Conservation (phyloP, 1,140 invertebrate species). For the Theocolax elegans region DNA sequence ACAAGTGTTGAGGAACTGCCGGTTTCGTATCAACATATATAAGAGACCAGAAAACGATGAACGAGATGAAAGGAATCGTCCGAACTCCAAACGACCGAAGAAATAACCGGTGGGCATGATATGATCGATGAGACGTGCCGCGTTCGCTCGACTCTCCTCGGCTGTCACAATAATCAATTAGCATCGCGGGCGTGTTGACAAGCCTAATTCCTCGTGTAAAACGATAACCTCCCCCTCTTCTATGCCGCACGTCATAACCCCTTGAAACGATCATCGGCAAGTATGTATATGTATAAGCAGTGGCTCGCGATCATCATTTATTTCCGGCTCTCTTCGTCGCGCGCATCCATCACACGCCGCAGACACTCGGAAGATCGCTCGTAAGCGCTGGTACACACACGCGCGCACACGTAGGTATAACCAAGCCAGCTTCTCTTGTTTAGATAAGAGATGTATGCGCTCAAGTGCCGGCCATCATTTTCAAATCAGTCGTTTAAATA, state of each 20-base stretch:
- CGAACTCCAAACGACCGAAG: background rate
- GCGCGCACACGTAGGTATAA: too few relatives aligned
- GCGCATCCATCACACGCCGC: slow-evolving; percentile 15
- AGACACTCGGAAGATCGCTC: too few relatives aligned
- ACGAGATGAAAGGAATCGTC: background rate
- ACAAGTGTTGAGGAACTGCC: background rate
- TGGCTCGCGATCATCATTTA: slow-evolving; percentile 35
- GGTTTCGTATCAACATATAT: background rate
- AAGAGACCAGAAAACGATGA: background rate
- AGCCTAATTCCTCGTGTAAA: slow-evolving; percentile 48
- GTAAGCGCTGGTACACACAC: background rate
- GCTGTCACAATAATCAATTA: slow-evolving; percentile 53
- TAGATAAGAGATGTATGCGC: background rate
- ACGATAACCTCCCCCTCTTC: slow-evolving; percentile 23
- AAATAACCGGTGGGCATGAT: slow-evolving; percentile 18
- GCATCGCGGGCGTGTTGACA: slow-evolving; percentile 41
- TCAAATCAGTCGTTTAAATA: slow-evolving; percentile 24
- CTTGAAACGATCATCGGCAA: slow-evolving; percentile 35
- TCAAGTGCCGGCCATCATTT: background rate
- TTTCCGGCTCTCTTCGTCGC: slow-evolving; percentile 22
- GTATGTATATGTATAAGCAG: slow-evolving; percentile 1
- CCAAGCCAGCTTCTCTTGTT: background rate
- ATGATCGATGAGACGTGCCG: slow-evolving; percentile 46
- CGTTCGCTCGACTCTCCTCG: background rate
- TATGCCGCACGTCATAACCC: slow-evolving; percentile 40